phyloP scores from a whole-genome alignment of 2,888 invertebrate genomes.

The Encarsia formosa region DNA sequence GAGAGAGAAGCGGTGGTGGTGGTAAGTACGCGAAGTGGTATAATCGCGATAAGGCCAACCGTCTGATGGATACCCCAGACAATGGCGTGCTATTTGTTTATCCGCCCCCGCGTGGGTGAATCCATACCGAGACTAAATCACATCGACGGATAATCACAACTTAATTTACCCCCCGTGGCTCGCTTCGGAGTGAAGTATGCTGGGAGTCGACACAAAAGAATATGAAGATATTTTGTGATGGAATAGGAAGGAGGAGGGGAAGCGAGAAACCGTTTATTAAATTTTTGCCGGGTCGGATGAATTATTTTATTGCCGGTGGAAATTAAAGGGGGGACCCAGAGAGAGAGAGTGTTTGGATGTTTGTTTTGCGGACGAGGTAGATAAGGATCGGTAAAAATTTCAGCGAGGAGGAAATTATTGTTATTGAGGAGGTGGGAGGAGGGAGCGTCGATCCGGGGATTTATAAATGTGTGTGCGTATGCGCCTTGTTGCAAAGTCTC shows the following conservation, averaged over 20 bases:
- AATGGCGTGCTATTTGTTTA: conserved; percentile 52
- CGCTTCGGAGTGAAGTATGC: conserved; percentile 5
- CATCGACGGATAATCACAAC: conserved; percentile 52
- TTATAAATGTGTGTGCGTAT: too few relatives aligned
- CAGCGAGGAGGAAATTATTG: too few relatives aligned
- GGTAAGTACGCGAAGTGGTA: conserved; percentile 47
- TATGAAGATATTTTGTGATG: too few relatives aligned
- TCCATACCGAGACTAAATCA: conserved; percentile 43
- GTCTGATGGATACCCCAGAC: conserved; percentile 51
- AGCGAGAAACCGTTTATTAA: conserved; percentile 16
- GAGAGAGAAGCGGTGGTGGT: conserved; percentile 12
- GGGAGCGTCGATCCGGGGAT: too few relatives aligned
- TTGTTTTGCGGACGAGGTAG: too few relatives aligned
- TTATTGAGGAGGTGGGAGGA: too few relatives aligned
- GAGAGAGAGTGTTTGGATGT: too few relatives aligned
- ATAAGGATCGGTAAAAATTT: too few relatives aligned
- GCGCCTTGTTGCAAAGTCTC: too few relatives aligned
- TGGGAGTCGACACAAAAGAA: neutral
- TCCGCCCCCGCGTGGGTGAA: conserved; percentile 32
- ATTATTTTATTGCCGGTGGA: conserved; percentile 22
- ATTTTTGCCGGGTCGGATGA: conserved; percentile 5
- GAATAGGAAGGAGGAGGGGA: conserved; percentile 1
- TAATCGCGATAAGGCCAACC: conserved; percentile 53
- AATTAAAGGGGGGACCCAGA: too few relatives aligned
- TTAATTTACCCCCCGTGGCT: conserved; percentile 51